Base-by-base conservation (phyloP, 2,888 invertebrate genomes). In the Taphrorychus bicolor region DNA sequence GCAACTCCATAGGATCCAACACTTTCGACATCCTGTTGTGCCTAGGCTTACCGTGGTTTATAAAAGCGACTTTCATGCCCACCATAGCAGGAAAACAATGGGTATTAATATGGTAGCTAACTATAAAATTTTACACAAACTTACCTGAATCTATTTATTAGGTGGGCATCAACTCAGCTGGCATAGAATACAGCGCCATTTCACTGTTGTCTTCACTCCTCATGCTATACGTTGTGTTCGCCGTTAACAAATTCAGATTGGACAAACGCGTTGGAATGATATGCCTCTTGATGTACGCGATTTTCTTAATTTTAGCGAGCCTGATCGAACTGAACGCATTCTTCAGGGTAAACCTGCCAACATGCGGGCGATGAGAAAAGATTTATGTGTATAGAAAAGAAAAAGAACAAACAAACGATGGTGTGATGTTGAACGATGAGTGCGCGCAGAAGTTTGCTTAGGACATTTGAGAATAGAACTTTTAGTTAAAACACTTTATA, bases 311-410 rank as follows among this genome's bases (percentile, higher is more conserved):
- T 59, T 86, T 96, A 73, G 94, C 95, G 60, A 94, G 93, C 72
- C 87, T 96, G 75, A 95, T 95, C 78, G 96, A 96, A 85, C 87
- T 95, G 77, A 96, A 96, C 83, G 93, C 94, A 72, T 95, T 96
- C 89, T 95, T 94, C 85, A 90, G 89, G 76, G 93, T 95, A 76
- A 95, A 95, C 84, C 86, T 92, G 75, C 94, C 94, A 74, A 92
- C 94, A 70, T 95, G 95, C 84, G 87, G 87, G 80, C 86, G 89
- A 80, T 85, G 80, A 81, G 75, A 32, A 18, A 59, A n/a, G n/a
- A n/a, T n/a, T 32, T 3, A 32, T 32, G 7, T 32, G 14, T 2
- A n/a, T 45, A 45, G 21, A 16, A 23, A 63, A 23, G n/a, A 11
- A 41, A 57, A 23, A 9, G 23, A 23, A 14, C 11, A 48, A 2